These are phyloP conservation scores for Andrena cerasifolii DNA, from an alignment of 1,140 invertebrate genomes.

Conservation along the genomic window DNA sequence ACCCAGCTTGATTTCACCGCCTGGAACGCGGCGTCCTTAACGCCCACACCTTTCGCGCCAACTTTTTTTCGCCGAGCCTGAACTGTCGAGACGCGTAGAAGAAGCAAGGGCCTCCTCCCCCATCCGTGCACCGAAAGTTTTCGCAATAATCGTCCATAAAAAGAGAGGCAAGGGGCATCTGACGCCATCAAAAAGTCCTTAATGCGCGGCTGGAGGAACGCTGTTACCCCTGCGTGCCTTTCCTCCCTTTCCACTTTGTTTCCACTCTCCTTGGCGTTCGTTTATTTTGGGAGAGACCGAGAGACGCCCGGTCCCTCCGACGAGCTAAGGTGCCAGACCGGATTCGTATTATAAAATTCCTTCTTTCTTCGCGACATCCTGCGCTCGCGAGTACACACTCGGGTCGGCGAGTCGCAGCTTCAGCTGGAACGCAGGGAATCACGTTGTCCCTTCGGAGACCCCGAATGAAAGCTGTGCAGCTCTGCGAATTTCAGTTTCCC, in stretches of 20 bases:
- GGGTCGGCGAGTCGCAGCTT: neutral
- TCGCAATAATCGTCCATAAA: slow-evolving; percentile 64
- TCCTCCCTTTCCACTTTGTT: slow-evolving; percentile 3
- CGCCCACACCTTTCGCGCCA: slow-evolving; percentile 1
- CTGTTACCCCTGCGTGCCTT: slow-evolving; percentile 36
- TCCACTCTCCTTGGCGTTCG: neutral
- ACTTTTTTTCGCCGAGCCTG: neutral
- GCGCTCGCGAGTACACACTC: neutral
- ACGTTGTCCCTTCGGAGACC: no score
- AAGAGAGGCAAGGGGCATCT: slow-evolving; percentile 55
- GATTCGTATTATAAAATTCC: slow-evolving; percentile 69
- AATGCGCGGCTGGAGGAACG: slow-evolving; percentile 39
- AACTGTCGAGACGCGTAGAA: neutral
- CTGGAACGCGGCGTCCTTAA: neutral
- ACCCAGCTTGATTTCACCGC: slow-evolving; percentile 5
- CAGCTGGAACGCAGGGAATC: no score
- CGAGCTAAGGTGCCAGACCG: slow-evolving; percentile 31
- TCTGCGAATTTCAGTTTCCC: no score
- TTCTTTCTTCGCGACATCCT: slow-evolving; percentile 32
- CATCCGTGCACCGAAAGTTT: slow-evolving; percentile 47
- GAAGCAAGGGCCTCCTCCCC: slow-evolving; percentile 9
- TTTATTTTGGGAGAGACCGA: slow-evolving; percentile 27
- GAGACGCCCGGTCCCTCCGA: slow-evolving; percentile 14
- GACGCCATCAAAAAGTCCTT: slow-evolving; percentile 63
- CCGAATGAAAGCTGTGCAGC: no score